Evolutionary conservation across 2,888 invertebrate genomes (phyloP), one percentile per base, ranked within the genome.

Genomic region (Cheilosia scutellata): DNA sequence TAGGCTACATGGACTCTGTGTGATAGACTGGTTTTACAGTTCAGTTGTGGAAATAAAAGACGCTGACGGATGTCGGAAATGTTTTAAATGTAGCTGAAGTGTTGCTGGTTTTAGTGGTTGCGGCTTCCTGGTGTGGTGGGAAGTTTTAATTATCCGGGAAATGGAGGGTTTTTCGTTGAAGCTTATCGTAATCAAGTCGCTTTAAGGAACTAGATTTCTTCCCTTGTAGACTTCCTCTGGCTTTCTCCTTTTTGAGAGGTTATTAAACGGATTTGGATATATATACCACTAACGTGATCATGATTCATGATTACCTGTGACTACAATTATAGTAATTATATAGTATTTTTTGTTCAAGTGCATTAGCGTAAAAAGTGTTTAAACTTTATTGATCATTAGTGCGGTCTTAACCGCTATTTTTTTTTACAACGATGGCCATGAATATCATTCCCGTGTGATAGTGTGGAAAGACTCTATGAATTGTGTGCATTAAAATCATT

Each of bases 1-100:
- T 84, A 84, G 84, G 80, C 79, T 84, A 84, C n/a, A 47, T 49
- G 11, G 49, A 42, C 40, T 16, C 1, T 16, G 9, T 9, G 13
- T 37, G 53, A 42, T 60, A 37, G 51, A 62, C 58, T 55, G 60
- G 77, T 77, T 77, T 47, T 0, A 37, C 53, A 5, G 44, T 53
- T 55, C 55, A 42, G 53, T 33, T 63, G 57, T 55, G 47, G 55
- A 57, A 75, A 37, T n/a, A 3, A 9, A 25, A 62, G 5, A 44
- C 25, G 25, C 42, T 44, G 25, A 4, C 68, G 68, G 68, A 57
- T 70, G 68, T 70, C 66, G 53, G 53, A 66, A 66, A 55, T 66
- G 53, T 25, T 4, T 53, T 53, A 2, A 49, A 31, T 70, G 57
- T 33, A 13, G 16, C 40, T 25, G n/a, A 13, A 29, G 29, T 37